Base-by-base conservation (phyloP, 2,797 vertebrate genomes). In the Periophthalmus magnuspinnatus region DNA sequence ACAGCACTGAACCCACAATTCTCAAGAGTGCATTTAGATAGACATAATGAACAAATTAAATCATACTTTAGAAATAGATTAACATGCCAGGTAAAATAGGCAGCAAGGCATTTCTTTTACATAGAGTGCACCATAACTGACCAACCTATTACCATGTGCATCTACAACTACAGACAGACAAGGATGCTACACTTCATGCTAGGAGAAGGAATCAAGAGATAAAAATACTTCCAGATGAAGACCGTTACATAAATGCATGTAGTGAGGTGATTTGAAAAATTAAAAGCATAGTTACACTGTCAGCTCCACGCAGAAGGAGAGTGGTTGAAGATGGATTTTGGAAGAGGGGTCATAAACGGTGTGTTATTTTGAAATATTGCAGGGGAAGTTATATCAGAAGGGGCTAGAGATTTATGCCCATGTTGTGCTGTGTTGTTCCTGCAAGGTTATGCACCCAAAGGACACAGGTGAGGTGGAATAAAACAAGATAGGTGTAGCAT, bases 261-360 rank as follows among this genome's bases (percentile, higher is more conserved):
- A 81, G 84, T 76, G 86, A 86, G 77, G 80, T 83, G 85, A 88
- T 90, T 91, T 93, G 88, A 92, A 93, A 94, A 93, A 91, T 92
- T 89, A 88, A 93, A 92, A 90, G 72, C 86, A 67, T 65, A 78
- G 83, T 85, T 65, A 74, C 81, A 71, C 84, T 90, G 89, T 91
- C 88, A 86, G 85, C 76, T 88, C 73, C 65, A 68, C 64, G 74
- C 41, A 58, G 65, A 56, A 60, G 16, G 67, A 60, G 67, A 74
- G 63, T 60, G 57, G 56, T 59, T 36, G 48, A 55, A 65, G 55
- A 22, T 3, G 5, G 36, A 38, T 8, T 50, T 65, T 69, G 24
- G 65, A 32, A 45, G 45, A 66, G 7, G 48, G 38, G 52, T 68
- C 5, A 62, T 64, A 68, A 65, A 52, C 28, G 7, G 19, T 45